These are phyloP conservation scores for Zosterops lateralis DNA, from an alignment of 2,113 vertebrate genomes.

Conservation along the genomic window DNA sequence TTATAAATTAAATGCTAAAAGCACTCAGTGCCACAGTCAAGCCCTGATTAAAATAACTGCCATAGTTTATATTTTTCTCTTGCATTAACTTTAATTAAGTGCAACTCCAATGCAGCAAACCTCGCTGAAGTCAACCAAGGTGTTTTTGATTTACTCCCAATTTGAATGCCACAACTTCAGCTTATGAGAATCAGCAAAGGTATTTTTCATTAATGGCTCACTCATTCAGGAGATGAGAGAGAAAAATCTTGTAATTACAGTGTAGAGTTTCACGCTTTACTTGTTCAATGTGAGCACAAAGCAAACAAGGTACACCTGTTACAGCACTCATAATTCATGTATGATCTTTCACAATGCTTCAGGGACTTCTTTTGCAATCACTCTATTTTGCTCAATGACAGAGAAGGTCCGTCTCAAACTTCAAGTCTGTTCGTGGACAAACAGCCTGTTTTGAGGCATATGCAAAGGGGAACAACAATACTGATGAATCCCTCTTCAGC, in stretches of 20 bases:
- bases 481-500: background rate
- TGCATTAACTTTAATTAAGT: background rate
- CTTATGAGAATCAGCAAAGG: background rate
- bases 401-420: accelerated
- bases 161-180: background rate
- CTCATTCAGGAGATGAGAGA: background rate
- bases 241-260: background rate
- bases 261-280: background rate
- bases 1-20: conserved; percentile 19
- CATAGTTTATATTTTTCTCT: background rate
- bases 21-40: background rate
- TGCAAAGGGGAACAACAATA: background rate
- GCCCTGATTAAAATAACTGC: background rate
- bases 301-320: background rate
- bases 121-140: background rate
- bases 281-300: background rate
- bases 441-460: accelerated
- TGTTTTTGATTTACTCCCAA: background rate
- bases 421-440: background rate
- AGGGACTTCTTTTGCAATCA: background rate
- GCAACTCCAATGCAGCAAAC: background rate
- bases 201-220: background rate
- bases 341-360: background rate
- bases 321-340: background rate
- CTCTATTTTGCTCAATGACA: background rate